A percentile compares a stretch with the other conserved stretches of the same genome.
Evolutionary conservation across 30 jellyfish, hydroid and myxozoan genomes (phyloP).

Genomic region (Cassiopea xamachana): DNA sequence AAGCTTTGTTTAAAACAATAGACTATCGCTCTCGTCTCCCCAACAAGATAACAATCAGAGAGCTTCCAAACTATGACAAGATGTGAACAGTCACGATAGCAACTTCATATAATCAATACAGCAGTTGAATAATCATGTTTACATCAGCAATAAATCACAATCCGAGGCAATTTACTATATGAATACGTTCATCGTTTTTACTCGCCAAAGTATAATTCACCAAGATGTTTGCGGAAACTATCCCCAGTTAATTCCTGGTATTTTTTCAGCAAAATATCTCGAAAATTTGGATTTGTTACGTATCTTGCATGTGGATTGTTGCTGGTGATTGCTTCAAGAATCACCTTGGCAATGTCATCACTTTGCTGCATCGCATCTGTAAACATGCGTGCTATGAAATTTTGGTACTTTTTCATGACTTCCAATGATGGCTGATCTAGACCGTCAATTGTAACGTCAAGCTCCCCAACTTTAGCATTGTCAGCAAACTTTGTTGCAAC

Average conservation of each 20-base stretch:
- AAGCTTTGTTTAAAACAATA: too few species aligned
- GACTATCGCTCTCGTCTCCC: too few species aligned
- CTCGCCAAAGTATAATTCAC: not conserved
- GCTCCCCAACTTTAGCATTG: not conserved
- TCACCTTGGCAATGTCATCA: slow-evolving; percentile 21
- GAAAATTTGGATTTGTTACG: slow-evolving; percentile 3
- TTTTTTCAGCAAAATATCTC: not conserved
- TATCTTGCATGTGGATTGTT: slow-evolving; percentile 6
- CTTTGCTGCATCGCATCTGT: not conserved
- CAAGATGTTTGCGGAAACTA: not conserved
- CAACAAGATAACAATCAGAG: too few species aligned
- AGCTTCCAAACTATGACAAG: too few species aligned
- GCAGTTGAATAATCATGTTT: too few species aligned
- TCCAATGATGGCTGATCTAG: not conserved
- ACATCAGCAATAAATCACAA: not conserved
- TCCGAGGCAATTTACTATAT: not conserved
- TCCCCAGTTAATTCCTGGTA: slow-evolving; percentile 10
- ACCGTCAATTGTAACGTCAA: not conserved
- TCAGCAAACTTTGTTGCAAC: slow-evolving; percentile 6
- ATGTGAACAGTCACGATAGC: too few species aligned
- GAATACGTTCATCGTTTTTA: not conserved
- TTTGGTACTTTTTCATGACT: not conserved
- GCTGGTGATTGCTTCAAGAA: not conserved
- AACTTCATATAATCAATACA: too few species aligned
- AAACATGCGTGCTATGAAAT: not conserved